Conservation (phyloP, 2,797 vertebrate genomes). For the Apodemus agrarius region DNA sequence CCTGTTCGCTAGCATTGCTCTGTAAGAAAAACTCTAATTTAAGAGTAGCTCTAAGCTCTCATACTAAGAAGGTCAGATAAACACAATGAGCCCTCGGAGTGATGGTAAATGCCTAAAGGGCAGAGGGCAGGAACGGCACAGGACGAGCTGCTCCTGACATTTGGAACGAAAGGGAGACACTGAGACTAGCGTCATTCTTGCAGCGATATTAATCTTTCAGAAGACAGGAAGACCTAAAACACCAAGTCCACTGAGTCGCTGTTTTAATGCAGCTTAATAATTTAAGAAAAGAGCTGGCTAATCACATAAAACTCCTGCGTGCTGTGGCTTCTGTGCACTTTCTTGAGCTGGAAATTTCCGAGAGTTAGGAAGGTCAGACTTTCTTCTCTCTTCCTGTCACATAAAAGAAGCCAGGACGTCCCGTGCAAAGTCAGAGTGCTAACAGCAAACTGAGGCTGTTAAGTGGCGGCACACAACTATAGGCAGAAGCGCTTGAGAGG, state of each 20-base stretch:
- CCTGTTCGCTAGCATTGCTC: not conserved
- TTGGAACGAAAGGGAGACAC: constrained; percentile 74
- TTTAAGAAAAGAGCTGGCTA: constrained; percentile 82
- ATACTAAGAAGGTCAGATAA: constrained; percentile 60
- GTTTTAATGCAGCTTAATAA: constrained; percentile 88
- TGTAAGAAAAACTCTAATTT: constrained; percentile 52
- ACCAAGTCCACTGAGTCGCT: constrained; percentile 80
- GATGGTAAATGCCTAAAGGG: constrained; percentile 51
- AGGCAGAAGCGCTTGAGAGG: not conserved
- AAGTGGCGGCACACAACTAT: not conserved
- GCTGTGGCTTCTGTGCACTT: constrained; percentile 49
- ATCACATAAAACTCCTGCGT: constrained; percentile 56
- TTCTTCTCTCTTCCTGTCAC: constrained; percentile 31
- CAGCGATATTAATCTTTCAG: constrained; percentile 88
- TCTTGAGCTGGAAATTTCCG: constrained; percentile 69
- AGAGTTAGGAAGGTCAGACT: constrained; percentile 41
- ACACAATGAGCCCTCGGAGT: constrained; percentile 45
- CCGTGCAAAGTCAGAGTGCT: constrained; percentile 29
- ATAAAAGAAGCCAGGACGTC: constrained; percentile 48
- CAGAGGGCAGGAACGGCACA: constrained; percentile 44
- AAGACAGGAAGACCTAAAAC: constrained; percentile 82
- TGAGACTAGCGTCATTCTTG: constrained; percentile 74
- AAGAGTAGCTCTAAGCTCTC: constrained; percentile 60
- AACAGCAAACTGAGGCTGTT: constrained; percentile 14
- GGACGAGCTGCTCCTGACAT: constrained; percentile 48